Evolutionary conservation across 2,888 invertebrate species (phyloP), one percentile per base, ranked within the genome.

Genomic region (Dynastes grantii): DNA sequence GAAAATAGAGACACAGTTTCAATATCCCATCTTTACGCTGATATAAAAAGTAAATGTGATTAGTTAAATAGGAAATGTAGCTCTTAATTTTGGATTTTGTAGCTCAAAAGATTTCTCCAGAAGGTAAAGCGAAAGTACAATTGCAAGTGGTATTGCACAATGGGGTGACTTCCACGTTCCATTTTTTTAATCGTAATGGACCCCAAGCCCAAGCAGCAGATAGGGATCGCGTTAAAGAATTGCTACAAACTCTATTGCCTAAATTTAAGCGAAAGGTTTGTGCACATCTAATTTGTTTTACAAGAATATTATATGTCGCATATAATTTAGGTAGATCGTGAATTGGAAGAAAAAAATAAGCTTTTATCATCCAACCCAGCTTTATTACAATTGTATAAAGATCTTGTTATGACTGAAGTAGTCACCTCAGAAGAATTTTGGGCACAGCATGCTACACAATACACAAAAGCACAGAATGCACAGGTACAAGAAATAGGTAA

Each of bases 361-460:
- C 91, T 98, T 85, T 89, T 99, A 61, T 94, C 96, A 61, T 95
- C 97, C 84, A 96, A 98, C 91, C 98, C 98, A 4, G 94, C 94
- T 80, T 90, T 99, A 76, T 93, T 97, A 85, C 97, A 98, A 90
- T 91, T 99, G 81, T 99, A 99, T 88, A 96, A 97, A 90, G 98
- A 99, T 90, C 92, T 99, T 85, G 99, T 99, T 16, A 97, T 97
- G 88, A 96, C 97, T 58, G 96, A 97, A 89, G 96, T 99, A 61
- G 94, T 99, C 83, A 94, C 96, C 64, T 95, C 98, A 76, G 98
- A 99, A 87, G 99, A 99, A 88, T 99, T 99, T 90, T 99, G 99
- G 99, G 92, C 94, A 70, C 95, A 95, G 82, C 96, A 97, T 85
- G 97, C 96, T 53, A 89, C 92, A 3, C 92, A 94, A 83, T 95